Percentiles rank a stretch among this genome's conserved stretches.
These are phyloP conservation scores for Zophobas atratus DNA, from an alignment of 1,140 invertebrate species.

Conservation along the genomic window DNA sequence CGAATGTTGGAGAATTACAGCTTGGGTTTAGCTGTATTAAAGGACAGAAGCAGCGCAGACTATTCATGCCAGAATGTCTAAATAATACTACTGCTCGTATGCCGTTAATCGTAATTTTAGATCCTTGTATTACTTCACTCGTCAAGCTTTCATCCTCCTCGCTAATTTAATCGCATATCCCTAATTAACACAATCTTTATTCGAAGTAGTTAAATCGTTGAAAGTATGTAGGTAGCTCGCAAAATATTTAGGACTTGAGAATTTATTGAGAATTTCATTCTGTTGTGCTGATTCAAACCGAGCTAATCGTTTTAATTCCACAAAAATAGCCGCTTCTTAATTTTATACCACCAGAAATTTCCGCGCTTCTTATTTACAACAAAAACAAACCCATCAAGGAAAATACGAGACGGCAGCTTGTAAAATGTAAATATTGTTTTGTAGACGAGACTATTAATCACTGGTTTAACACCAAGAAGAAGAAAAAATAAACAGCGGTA, in stretches of 20 bases:
- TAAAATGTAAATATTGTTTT: background rate
- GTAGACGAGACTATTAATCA: background rate
- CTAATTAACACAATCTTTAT: constrained; percentile 12
- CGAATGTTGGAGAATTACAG: too few relatives aligned
- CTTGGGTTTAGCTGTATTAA: too few relatives aligned
- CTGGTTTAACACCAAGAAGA: background rate
- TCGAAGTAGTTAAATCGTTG: constrained; percentile 19
- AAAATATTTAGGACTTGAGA: constrained; percentile 19
- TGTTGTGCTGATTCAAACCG: constrained; percentile 7
- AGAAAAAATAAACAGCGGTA: background rate
- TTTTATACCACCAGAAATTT: background rate
- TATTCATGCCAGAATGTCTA: too few relatives aligned
- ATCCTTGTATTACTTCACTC: constrained; percentile 4
- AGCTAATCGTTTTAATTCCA: background rate
- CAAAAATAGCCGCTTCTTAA: background rate
- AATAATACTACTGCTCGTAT: too few relatives aligned
- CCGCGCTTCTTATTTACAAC: background rate
- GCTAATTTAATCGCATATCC: constrained; percentile 11
- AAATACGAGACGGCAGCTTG: background rate
- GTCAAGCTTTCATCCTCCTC: background rate
- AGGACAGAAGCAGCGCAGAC: too few relatives aligned
- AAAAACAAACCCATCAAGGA: background rate
- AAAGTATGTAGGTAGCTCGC: constrained; percentile 6
- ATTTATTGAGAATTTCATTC: constrained; percentile 8
- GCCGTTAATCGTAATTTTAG: background rate